Base-by-base conservation (phyloP, 2,797 vertebrate genomes). In the Chrysocyon brachyurus region DNA sequence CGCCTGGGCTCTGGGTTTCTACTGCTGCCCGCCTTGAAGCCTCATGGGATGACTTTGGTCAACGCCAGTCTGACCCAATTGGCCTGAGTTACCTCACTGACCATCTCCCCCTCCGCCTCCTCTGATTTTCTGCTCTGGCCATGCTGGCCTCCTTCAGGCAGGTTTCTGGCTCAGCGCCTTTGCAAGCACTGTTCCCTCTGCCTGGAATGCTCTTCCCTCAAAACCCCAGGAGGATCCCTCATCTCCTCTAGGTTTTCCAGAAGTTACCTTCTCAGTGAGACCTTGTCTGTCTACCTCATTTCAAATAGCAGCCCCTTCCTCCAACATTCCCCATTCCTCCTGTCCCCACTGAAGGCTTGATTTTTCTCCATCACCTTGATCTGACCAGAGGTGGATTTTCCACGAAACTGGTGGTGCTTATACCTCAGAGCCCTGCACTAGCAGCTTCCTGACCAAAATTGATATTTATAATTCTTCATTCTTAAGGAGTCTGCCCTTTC, bases 31-130 rank as follows among this genome's bases (percentile, higher is more conserved):
- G 9, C 6, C 36, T 28, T 14, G 91, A 46, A 36, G 26, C 40
- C 33, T 87, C 36, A 36, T 5, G 3, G 64, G 72, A 88, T 24
- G 64, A 68, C 75, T 66, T 22, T 52, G 66, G 49, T 70, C 33
- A 40, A 31, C 0, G 10, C 66, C 68, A 14, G 2, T 61, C 59
- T n/a, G 31, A 46, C 21, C 17, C n/a, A 17, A 4, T 0, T 21
- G 31, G 68, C 31, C 54, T 10, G 26, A 26, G 46, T 40, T 75
- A 5, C n/a, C 28, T 33, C 52, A 22, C 0, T 1, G 77, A 11
- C n/a, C 0, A 0, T 28, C 81, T 73, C 21, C 26, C 19, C n/a
- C 33, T 7, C 46, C 12, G 1, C 1, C 19, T 16, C 7, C 46
- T 6, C 6, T 46, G 0, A 4, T 28, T 0, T 61, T 22, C 64